Base-by-base conservation (phyloP, 2,888 invertebrate species). In the Eupithecia abbreviata region DNA sequence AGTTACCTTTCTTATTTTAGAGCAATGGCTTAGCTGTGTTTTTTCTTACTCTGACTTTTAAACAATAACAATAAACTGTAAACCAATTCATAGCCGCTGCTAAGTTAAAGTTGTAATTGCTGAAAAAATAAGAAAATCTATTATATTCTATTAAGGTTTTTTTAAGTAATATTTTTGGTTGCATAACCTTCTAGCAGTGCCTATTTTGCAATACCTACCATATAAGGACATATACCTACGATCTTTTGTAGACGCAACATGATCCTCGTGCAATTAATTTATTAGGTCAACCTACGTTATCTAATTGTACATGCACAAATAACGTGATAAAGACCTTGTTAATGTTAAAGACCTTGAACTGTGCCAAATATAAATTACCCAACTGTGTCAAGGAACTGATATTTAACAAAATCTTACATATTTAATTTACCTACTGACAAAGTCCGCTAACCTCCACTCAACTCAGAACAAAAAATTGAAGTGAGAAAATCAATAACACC, bases 351-450 rank as follows among this genome's bases (percentile, higher is more conserved):
- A 68, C 67, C 66, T 62, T 75, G 73, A 70, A 43, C 49, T 68
- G 75, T 75, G 75, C 77, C 73, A 73, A 73, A 75, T 74, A n/a
- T 72, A 66, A 74, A 74, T 49, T 41, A 47, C n/a, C 45, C 45
- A 76, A 76, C 72, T 58, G 69, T 75, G 71, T 77, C 72, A 77
- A 75, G 77, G 73, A 49, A 69, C 58, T 42, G 30, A 70, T 58
- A 47, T 67, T 67, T 67, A 12, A 43, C 67, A 68, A 68, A 68
- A 68, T n/a, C 10, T 10, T 42, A 7, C 67, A 45, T 42, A 15
- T 68, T 18, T 45, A 45, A 6, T 66, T 42, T 66, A 41, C 12
- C 4, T 41, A 58, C 9, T 18, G 58, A 18, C 18, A 58, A 58
- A 15, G 2, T 18, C 9, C 9, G 9, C 51, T 51, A 15, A 15